Evolutionary conservation across 2,888 invertebrate species (phyloP), one percentile per base, ranked within the genome.

Genomic region (Drosophila mettleri): DNA sequence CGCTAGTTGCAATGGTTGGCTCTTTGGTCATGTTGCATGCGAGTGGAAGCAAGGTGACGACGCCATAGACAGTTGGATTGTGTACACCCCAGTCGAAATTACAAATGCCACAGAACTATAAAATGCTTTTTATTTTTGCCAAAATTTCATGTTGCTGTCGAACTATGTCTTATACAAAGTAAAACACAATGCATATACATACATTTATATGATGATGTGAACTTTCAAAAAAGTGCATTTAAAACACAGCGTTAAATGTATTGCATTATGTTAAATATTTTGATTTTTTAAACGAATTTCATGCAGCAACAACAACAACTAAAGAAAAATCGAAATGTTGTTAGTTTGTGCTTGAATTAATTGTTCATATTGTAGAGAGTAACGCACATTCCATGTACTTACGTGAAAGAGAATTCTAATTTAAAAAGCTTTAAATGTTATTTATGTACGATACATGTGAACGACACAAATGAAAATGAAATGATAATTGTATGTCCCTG

Each of bases 1-100:
- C 97, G 0, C 93, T 98, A n/a, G 96, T 98, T 1, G 95, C 97
- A 2, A 93, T 97, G 66, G 95, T 96, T 1, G 96, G 96, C 12
- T 95, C 96, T 2, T 91, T 97, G 31, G 94, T 95, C 16, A 76
- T 92, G 83, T 81, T 90, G 67, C 89, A 92, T 38, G 74, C 89
- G 1, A 88, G 88, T 63, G 79, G 85, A 10, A 80, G 76, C 55
- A 89, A 88, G 71, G 78, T 78, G 27, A 34, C 61, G 27, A 34
- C 61, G 16, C 45, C 61, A 45, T 85, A 85, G 67, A 29, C 0
- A 20, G 27, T 39, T 3, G 6, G 7, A 36, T 10, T 10, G 18
- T 9, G 31, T 12, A 27, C 36, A 43, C 48, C 24, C 31, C 38
- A 36, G 38, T 36, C 48, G 24, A 64, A 38, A 65, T 31, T 22